Percentiles rank a stretch among this genome's conserved stretches.
phyloP scores from a whole-genome alignment of 1,140 invertebrate species.

The Spodoptera litura region DNA sequence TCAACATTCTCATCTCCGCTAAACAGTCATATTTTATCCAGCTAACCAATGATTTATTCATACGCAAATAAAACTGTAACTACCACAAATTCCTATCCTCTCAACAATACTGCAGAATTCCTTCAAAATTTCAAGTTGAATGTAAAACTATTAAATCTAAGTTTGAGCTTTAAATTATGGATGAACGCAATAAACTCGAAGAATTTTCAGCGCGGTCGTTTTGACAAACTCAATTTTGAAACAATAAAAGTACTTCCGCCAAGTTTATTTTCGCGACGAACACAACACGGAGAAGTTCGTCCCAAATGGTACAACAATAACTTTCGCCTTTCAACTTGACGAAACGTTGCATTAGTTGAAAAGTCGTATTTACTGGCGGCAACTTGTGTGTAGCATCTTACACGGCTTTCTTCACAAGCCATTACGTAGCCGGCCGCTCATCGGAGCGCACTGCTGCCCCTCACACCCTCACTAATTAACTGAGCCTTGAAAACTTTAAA shows the following conservation, averaged over 20 bases:
- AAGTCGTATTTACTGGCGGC: conserved; percentile 53
- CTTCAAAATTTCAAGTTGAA: neutral
- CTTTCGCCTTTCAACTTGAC: conserved; percentile 43
- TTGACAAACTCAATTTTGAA: conserved; percentile 56
- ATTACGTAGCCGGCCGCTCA: conserved; percentile 62
- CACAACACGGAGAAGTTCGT: conserved; percentile 45
- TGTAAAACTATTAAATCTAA: conserved; percentile 14
- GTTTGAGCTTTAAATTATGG: conserved; percentile 15
- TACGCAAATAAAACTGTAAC: too few species aligned
- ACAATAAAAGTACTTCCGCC: conserved; percentile 49
- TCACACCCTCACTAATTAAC: conserved; percentile 70
- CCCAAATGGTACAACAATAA: conserved; percentile 54
- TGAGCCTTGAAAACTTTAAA: conserved; percentile 72
- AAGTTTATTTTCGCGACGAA: conserved; percentile 48
- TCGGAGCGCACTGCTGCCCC: conserved; percentile 55
- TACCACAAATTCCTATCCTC: too few species aligned
- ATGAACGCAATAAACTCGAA: conserved; percentile 19
- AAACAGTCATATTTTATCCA: too few species aligned
- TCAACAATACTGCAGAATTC: neutral
- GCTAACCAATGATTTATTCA: too few species aligned
- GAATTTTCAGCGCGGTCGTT: conserved; percentile 43
- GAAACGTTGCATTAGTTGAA: conserved; percentile 55
- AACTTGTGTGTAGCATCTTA: conserved; percentile 52
- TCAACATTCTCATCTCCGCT: too few species aligned
- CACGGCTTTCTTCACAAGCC: conserved; percentile 59